A percentile compares a stretch with the other conserved stretches of the same genome.
Evolutionary conservation across 2,888 invertebrate genomes (phyloP).

Genomic region (Hylaea fasciaria): DNA sequence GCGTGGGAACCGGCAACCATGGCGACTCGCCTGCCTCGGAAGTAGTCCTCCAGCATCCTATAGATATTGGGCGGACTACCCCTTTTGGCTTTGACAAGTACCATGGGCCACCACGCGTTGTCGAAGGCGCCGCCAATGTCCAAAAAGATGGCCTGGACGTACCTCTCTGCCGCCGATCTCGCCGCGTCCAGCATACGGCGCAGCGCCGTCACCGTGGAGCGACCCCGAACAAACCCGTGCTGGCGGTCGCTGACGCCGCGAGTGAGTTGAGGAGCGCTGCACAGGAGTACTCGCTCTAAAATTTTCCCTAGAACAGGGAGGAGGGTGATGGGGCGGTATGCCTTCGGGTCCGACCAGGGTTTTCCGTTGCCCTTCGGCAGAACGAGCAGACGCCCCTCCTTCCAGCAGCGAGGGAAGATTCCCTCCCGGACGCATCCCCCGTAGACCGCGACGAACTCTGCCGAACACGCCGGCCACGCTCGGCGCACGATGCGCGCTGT

Average conservation of each 20-base stretch:
- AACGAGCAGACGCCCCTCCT: background rate
- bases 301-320: conserved; percentile 50
- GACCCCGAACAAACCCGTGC: conserved; percentile 49
- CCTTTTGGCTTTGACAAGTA: no score
- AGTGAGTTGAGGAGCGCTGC: background rate
- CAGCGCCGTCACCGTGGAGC: conserved; percentile 47
- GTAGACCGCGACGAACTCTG: no score
- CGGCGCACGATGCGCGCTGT: conserved; percentile 1
- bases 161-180: conserved; percentile 11
- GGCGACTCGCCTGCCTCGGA: no score
- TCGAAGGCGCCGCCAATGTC: conserved; percentile 47
- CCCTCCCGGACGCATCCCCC: no score
- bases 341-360: background rate
- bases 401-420: no score
- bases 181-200: background rate
- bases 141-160: conserved; percentile 44
- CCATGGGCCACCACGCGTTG: no score
- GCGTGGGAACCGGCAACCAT: no score
- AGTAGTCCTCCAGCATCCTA: no score
- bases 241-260: conserved; percentile 38
- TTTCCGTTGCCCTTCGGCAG: background rate
- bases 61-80: no score
- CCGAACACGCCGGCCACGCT: no score
- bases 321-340: conserved; percentile 49
- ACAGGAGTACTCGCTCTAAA: no score